Evolutionary conservation across 2,888 invertebrate genomes (phyloP), one percentile per base, ranked within the genome.

Genomic region (Taenaris catops): DNA sequence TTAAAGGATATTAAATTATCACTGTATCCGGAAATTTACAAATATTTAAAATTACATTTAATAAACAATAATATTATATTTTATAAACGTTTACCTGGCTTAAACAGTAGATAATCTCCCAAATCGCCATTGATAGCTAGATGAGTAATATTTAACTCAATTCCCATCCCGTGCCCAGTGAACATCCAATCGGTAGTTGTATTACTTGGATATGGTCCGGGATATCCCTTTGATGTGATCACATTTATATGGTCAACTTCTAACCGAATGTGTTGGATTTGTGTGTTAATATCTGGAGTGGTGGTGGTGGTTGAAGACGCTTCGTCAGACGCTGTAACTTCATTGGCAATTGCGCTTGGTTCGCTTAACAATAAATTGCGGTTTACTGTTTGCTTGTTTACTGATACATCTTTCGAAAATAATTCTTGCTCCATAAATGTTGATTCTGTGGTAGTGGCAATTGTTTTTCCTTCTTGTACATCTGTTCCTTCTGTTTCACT

Each of bases 101-200:
- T 80, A 0, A 87, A 53, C 7, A 86, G 49, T 3, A 87, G 53
- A 36, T 78, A 87, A 41, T 87, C 76, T 1, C 71, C 73, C 0
- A 60, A 4, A 5, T 53, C 58, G 1, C 83, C 75, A 23, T 75
- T 79, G 1, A 87, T 49, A 5, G 53, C 51, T 5, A 86, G 68
- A 14, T 72, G 64, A 0, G 79, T 80, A 1, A 87, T 51, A 28
- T 81, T 86, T 14, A 87, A 38, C 42, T 87, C 87, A 2, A 87
- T 74, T 1, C 87, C 87, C 6, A 48, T 46, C 1, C 84, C 86
- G 1, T 71, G 62, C 0, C 80, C 83, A 10, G 69, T 61, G 2
- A 84, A 50, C 4, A 78, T 50, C 78, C 79, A 84, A 33, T 86
- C 84, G 0, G 68, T 45, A 0, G 63, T 52, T 5, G 61, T 64